Percentiles rank a stretch among this genome's conserved stretches.
phyloP scores from a whole-genome alignment of 2,797 vertebrate genomes.

The Borostomias antarcticus region DNA sequence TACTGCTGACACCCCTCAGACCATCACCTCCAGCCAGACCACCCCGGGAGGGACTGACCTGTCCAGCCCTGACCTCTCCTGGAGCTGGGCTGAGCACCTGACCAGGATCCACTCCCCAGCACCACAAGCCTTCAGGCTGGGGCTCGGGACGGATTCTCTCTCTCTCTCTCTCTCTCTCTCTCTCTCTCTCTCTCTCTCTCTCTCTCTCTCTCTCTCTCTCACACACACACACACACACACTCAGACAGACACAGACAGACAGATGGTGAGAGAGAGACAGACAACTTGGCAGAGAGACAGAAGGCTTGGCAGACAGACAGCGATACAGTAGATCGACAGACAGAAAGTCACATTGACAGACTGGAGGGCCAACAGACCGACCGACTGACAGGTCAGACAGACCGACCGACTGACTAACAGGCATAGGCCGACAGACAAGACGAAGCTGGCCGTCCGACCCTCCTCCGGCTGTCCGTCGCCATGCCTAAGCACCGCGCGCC shows the following conservation, averaged over 20 bases:
- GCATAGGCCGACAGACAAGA: no score
- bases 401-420: no score
- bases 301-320: neutral
- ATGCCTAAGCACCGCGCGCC: constrained; percentile 58
- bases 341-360: neutral
- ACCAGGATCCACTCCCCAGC: neutral
- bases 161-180: no score
- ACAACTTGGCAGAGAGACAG: neutral
- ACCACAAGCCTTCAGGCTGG: neutral
- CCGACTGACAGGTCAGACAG: constrained; percentile 52
- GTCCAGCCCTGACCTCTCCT: neutral
- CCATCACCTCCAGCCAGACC: constrained; percentile 13
- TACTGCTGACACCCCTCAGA: neutral
- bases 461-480: no score
- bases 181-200: no score
- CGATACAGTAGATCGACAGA: constrained; percentile 25
- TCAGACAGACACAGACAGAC: constrained; percentile 25
- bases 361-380: no score
- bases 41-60: constrained; percentile 46
- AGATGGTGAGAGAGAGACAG: constrained; percentile 20
- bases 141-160: neutral
- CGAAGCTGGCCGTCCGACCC: no score
- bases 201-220: no score
- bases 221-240: no score
- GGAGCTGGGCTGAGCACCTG: neutral